Conservation (phyloP, 2,797 vertebrate genomes). For the Lacerta viridis region DNA sequence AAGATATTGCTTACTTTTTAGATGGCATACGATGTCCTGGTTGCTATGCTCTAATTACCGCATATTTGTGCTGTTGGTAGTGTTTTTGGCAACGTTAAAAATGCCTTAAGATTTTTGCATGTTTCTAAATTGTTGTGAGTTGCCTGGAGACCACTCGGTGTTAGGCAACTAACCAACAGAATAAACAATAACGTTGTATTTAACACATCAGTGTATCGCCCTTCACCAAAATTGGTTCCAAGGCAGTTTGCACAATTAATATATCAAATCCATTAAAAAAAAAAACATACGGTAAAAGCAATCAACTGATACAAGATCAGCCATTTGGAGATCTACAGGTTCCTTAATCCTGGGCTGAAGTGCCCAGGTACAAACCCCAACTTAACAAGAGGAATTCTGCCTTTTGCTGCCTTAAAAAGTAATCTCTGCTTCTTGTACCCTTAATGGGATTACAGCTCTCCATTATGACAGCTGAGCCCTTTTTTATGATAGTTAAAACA, state of each 20-base stretch:
- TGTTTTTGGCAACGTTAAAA: no score
- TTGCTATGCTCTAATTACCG: no score
- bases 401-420: neutral
- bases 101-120: no score
- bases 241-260: neutral
- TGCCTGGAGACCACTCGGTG: no score
- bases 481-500: neutral
- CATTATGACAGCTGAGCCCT: neutral
- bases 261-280: neutral
- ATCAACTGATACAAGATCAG: neutral
- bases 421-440: neutral
- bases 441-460: neutral
- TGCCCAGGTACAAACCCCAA: neutral
- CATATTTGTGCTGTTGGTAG: no score
- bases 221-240: neutral
- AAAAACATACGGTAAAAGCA: neutral
- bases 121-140: no score
- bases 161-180: no score
- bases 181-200: no score
- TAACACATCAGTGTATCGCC: neutral
- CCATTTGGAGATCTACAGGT: neutral
- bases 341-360: neutral
- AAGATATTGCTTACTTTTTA: no score
- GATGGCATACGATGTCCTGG: no score
- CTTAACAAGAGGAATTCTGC: rapidly evolving